Percentiles rank a stretch among this genome's conserved stretches.
These are phyloP conservation scores for Enteromius paludinosus DNA, from an alignment of 2,797 vertebrate species.

Conservation along the genomic window DNA sequence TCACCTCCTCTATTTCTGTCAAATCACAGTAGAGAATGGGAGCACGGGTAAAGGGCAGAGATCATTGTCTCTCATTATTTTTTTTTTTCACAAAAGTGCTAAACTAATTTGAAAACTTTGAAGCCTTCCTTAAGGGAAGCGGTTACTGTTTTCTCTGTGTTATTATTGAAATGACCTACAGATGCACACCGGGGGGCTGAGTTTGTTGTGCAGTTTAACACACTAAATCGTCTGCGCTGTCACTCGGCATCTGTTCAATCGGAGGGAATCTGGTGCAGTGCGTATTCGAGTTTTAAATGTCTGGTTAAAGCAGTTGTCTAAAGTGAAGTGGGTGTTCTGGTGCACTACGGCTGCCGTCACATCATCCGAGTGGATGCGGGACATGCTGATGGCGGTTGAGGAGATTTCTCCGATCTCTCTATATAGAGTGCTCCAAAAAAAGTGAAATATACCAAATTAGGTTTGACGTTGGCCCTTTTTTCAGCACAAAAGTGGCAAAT, in stretches of 20 bases:
- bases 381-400: not conserved
- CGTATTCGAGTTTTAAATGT: constrained; percentile 29
- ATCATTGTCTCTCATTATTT: constrained; percentile 48
- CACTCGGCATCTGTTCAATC: constrained; percentile 40
- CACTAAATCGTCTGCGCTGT: constrained; percentile 40
- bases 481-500: not conserved
- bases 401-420: not conserved
- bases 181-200: constrained; percentile 44
- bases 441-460: not conserved
- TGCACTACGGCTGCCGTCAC: not conserved
- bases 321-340: constrained; percentile 12
- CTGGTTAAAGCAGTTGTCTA: constrained; percentile 14
- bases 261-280: constrained; percentile 31
- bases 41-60: constrained; percentile 41
- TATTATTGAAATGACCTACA: constrained; percentile 53
- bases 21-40: constrained; percentile 36
- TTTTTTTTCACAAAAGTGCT: constrained; percentile 25
- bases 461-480: not conserved
- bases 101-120: constrained; percentile 47
- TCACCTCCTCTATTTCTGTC: constrained; percentile 37
- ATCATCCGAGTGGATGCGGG: not conserved
- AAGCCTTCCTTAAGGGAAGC: constrained; percentile 32
- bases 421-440: not conserved
- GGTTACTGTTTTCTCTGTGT: constrained; percentile 23
- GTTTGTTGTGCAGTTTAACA: constrained; percentile 43